Conservation (phyloP, 37 sponge, comb jelly and placozoan species). For the Crambe crambe region DNA sequence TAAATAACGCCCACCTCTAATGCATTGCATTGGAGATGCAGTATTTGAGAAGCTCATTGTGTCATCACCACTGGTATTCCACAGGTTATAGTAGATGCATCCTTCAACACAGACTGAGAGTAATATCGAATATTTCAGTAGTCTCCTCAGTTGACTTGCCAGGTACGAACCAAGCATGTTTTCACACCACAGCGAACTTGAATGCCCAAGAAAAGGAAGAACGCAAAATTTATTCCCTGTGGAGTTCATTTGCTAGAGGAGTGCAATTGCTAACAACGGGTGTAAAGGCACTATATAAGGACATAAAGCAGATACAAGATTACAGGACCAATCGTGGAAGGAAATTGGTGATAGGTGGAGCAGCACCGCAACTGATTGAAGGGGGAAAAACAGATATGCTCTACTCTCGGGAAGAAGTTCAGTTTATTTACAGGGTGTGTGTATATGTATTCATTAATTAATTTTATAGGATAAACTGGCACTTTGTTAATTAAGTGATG, state of each 20-base stretch:
- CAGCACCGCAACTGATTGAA: constrained; percentile 5
- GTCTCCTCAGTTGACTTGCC: no score
- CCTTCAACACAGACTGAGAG: no score
- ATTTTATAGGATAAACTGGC: not conserved
- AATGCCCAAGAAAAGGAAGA: no score
- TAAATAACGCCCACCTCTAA: no score
- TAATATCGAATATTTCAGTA: no score
- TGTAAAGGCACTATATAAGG: constrained; percentile 5
- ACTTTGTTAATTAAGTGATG: no score
- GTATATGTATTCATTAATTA: not conserved
- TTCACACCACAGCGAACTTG: no score
- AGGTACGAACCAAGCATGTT: no score
- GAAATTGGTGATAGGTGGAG: not conserved
- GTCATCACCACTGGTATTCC: no score
- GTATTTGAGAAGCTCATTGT: no score
- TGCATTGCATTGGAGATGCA: no score
- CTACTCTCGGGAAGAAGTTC: constrained; percentile 23
- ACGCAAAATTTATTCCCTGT: not conserved
- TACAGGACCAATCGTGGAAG: not conserved
- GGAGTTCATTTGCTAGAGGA: not conserved
- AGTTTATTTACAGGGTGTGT: constrained; percentile 30
- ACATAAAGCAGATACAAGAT: constrained; percentile 4
- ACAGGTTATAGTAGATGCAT: no score
- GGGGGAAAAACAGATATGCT: constrained; percentile 7
- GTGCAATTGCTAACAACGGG: not conserved